These are phyloP conservation scores for Phrynocephalus forsythii DNA, from an alignment of 2,797 vertebrate species.

Conservation along the genomic window DNA sequence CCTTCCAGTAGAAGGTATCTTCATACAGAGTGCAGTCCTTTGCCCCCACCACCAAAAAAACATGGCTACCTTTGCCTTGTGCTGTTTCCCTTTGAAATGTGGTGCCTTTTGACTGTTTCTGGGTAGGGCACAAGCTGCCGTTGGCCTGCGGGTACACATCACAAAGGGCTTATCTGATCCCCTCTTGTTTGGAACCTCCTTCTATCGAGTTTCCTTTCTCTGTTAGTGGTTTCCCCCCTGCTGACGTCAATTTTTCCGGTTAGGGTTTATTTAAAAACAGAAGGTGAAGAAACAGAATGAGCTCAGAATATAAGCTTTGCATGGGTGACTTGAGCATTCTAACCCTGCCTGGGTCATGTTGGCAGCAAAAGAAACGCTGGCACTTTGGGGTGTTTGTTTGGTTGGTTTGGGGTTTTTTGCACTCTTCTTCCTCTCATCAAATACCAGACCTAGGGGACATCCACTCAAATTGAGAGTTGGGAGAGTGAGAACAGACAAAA, in stretches of 20 bases:
- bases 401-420: no score
- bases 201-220: conserved; percentile 64
- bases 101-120: neutral
- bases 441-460: no score
- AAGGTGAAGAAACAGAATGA: conserved; percentile 50
- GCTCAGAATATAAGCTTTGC: conserved; percentile 52
- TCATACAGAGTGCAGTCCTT: neutral
- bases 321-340: conserved; percentile 18
- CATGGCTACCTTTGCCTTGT: neutral
- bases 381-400: neutral
- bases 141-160: conserved; percentile 29
- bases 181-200: conserved; percentile 51
- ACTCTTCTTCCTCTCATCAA: no score
- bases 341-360: neutral
- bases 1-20: neutral
- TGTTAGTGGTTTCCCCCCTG: conserved; percentile 69
- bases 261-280: conserved; percentile 30
- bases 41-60: neutral
- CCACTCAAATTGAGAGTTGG: no score
- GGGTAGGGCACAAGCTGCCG: accelerated
- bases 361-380: neutral
- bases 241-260: conserved; percentile 68
- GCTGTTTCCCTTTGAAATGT: neutral
- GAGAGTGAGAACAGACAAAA: no score
- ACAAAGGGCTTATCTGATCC: conserved; percentile 56